These are phyloP conservation scores for Rousettus leschenaultii DNA, from an alignment of 2,113 vertebrate genomes.

Conservation along the genomic window DNA sequence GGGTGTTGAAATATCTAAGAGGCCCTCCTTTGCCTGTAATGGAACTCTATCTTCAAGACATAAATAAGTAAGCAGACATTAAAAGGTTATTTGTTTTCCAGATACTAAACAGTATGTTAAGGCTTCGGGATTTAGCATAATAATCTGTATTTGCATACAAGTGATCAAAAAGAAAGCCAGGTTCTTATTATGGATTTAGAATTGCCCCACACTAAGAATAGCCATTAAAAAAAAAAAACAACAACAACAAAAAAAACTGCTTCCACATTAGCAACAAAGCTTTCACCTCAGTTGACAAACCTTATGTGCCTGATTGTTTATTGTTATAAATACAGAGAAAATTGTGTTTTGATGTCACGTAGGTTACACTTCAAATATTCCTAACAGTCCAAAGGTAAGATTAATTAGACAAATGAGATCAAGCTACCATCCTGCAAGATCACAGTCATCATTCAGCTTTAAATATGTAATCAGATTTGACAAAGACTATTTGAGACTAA, in stretches of 20 bases:
- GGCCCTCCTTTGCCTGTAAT: conserved; percentile 13
- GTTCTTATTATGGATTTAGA: not conserved
- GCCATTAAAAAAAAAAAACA: not conserved
- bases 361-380: not conserved
- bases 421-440: not conserved
- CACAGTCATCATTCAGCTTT: not conserved
- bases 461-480: not conserved
- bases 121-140: not conserved
- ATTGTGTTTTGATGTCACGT: not conserved
- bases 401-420: not conserved
- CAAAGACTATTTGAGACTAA: not conserved
- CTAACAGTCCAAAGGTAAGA: not conserved
- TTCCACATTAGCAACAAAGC: not conserved
- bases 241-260: not conserved
- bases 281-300: not conserved
- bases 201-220: not conserved
- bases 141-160: not conserved
- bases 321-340: not conserved
- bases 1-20: conserved; percentile 21
- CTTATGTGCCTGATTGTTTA: not conserved
- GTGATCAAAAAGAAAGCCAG: conserved; percentile 6
- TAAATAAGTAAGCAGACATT: conserved; percentile 54
- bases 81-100: conserved; percentile 57
- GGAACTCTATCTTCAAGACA: not conserved
- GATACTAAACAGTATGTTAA: conserved; percentile 49